Conservation (phyloP, 2,113 vertebrate species). For the Neogobius melanostomus region DNA sequence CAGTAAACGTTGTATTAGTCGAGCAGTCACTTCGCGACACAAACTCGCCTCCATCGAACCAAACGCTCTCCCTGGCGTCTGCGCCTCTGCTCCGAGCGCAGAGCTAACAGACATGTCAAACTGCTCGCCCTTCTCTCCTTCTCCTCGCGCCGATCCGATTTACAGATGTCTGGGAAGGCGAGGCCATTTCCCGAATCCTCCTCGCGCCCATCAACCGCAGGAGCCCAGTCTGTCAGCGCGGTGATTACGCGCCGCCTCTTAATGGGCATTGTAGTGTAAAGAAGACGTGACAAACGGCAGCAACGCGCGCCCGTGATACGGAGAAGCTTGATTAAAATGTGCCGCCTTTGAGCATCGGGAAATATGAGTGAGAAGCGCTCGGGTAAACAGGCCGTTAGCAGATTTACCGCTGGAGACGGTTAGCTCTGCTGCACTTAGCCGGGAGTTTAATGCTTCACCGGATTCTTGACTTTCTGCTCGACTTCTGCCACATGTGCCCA, state of each 20-base stretch:
- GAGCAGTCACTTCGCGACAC: not conserved
- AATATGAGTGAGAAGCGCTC: slow-evolving; percentile 70
- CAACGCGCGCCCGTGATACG: slow-evolving; percentile 34
- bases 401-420: slow-evolving; percentile 23
- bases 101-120: slow-evolving; percentile 32
- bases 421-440: slow-evolving; percentile 24
- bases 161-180: slow-evolving; percentile 52
- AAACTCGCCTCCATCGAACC: not conserved
- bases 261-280: slow-evolving; percentile 62
- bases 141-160: slow-evolving; percentile 48
- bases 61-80: slow-evolving; percentile 9
- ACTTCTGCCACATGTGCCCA: not conserved
- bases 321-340: slow-evolving; percentile 75
- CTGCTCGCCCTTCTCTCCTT: slow-evolving; percentile 42
- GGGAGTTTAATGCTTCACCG: slow-evolving; percentile 20
- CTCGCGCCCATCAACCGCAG: slow-evolving; percentile 78
- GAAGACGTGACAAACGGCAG: slow-evolving; percentile 27
- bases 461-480: not conserved
- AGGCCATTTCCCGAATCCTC: slow-evolving; percentile 72
- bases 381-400: slow-evolving; percentile 73
- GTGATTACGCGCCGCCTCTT: slow-evolving; percentile 70
- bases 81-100: slow-evolving; percentile 32
- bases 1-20: not conserved
- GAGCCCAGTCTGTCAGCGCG: slow-evolving; percentile 75
- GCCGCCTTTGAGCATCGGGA: slow-evolving; percentile 69